Base-by-base conservation (phyloP, 2,888 invertebrate genomes). In the Drosophila yooni region DNA sequence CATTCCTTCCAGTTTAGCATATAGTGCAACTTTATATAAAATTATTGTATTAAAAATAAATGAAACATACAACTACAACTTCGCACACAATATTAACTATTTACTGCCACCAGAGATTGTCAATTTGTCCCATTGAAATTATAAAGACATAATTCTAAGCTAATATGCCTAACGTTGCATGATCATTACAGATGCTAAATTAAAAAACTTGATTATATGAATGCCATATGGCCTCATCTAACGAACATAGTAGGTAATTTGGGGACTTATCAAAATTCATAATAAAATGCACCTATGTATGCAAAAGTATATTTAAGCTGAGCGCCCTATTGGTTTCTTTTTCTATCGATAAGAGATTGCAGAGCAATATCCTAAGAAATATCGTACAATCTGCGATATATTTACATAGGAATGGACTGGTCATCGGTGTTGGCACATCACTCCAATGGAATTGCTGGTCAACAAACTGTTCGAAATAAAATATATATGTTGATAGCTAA, bases 1-100 rank as follows among this genome's bases (percentile, higher is more conserved):
- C 85, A 85, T 85, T 85, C 89, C 85, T 85, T 85, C 85, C 85
- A 85, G 77, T 74, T 77, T 84, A 89, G 89, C 88, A 70, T 89
- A 79, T 79, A 84, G 82, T 84, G 82, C 77, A 85, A 84, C 76
- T 77, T 88, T 71, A 86, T 74, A 87, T 79, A 70, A 82, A 87
- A 87, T 72, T 79, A 89, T 69, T 89, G 73, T 88, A 87, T 77
- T 87, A 56, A 61, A 74, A 76, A 87, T 77, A 73, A 77, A 82
- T 64, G 43, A 69, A 70, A 75, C 62, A 79, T 67, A 59, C 62
- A 68, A 84, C 67, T 73, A 71, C 58, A 83, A 76, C 27, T 51
- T 59, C 34, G 38, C 34, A 48, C 62, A 76, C 64, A 46, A 62
- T 62, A 80, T 70, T 59, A 84, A 70, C 69, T 82, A 63, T 74